Conservation (phyloP, 2,888 invertebrate species). For the Rotaria socialis region DNA sequence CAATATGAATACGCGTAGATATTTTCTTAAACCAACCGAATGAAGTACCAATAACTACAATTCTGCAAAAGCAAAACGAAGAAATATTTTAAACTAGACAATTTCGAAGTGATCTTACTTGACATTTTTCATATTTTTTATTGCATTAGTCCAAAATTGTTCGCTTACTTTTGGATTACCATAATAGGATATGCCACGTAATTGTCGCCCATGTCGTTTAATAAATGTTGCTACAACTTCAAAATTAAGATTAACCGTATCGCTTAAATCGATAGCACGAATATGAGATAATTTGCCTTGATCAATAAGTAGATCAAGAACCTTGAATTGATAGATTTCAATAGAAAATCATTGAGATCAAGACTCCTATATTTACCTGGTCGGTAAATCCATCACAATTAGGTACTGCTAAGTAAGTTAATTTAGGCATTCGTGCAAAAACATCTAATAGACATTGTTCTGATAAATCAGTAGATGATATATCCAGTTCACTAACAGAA, state of each 20-base stretch:
- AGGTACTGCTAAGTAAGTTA: slow-evolving; percentile 79
- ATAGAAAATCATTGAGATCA: not conserved
- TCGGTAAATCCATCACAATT: slow-evolving; percentile 97
- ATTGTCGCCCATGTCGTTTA: slow-evolving; percentile 78
- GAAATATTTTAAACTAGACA: not conserved
- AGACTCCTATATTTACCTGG: slow-evolving; percentile 63
- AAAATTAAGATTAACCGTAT: slow-evolving; percentile 89
- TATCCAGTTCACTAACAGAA: slow-evolving; percentile 80
- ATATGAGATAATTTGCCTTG: slow-evolving; percentile 71
- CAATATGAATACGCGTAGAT: slow-evolving; percentile 72
- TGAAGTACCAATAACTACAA: slow-evolving; percentile 91
- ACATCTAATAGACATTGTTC: slow-evolving; percentile 87
- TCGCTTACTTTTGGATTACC: slow-evolving; percentile 98
- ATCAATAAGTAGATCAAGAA: slow-evolving; percentile 71
- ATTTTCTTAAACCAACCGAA: slow-evolving; percentile 92
- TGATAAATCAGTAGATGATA: slow-evolving; percentile 90
- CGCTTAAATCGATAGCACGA: slow-evolving; percentile 82
- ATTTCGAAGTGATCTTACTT: slow-evolving; percentile 65
- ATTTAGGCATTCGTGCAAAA: slow-evolving; percentile 76
- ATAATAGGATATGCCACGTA: slow-evolving; percentile 79
- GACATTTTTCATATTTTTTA: slow-evolving; percentile 82
- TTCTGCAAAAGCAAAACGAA: slow-evolving; percentile 64
- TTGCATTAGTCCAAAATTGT: slow-evolving; percentile 90
- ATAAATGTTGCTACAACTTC: slow-evolving; percentile 86
- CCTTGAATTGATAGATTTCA: slow-evolving; percentile 4